These are phyloP conservation scores for Aspidoscelis tigris DNA, from an alignment of 2,113 vertebrate species.

Conservation along the genomic window DNA sequence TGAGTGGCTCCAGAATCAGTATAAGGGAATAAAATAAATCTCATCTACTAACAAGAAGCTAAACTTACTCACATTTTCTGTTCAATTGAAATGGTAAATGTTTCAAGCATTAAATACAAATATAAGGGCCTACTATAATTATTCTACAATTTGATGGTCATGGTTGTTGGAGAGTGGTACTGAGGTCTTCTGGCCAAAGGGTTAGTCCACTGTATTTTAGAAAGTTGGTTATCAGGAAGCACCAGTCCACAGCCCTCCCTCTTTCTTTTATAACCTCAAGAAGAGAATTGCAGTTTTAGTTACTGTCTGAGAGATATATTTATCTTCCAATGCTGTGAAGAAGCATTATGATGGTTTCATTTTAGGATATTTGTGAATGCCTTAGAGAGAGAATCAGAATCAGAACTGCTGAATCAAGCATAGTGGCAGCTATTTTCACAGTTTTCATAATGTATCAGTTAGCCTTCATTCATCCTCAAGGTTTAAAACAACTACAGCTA, in stretches of 20 bases:
- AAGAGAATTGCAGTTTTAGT: conserved; percentile 33
- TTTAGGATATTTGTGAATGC: neutral
- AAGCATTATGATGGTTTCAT: neutral
- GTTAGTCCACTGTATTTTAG: conserved; percentile 54
- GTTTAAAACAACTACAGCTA: neutral
- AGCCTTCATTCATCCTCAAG: conserved; percentile 32
- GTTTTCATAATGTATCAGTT: neutral
- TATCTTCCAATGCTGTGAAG: conserved; percentile 35
- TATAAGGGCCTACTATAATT: neutral
- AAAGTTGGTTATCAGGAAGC: conserved; percentile 51
- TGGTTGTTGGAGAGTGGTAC: conserved; percentile 50
- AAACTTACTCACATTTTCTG: neutral
- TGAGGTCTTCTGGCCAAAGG: conserved; percentile 53
- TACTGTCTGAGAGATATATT: conserved; percentile 19
- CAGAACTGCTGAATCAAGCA: conserved; percentile 17
- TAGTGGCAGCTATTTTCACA: conserved; percentile 14
- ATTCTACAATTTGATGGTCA: conserved; percentile 38
- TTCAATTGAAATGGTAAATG: neutral
- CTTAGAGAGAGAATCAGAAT: neutral
- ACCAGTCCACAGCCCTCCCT: conserved; percentile 38
- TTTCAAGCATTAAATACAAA: neutral
- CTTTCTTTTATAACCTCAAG: conserved; percentile 26
- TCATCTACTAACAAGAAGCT: neutral
- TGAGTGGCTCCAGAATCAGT: too few relatives aligned
- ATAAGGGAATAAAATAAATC: too few relatives aligned